These are phyloP conservation scores for Pangasius mekongensis DNA, from an alignment of 2,797 vertebrate species.

Conservation along the genomic window DNA sequence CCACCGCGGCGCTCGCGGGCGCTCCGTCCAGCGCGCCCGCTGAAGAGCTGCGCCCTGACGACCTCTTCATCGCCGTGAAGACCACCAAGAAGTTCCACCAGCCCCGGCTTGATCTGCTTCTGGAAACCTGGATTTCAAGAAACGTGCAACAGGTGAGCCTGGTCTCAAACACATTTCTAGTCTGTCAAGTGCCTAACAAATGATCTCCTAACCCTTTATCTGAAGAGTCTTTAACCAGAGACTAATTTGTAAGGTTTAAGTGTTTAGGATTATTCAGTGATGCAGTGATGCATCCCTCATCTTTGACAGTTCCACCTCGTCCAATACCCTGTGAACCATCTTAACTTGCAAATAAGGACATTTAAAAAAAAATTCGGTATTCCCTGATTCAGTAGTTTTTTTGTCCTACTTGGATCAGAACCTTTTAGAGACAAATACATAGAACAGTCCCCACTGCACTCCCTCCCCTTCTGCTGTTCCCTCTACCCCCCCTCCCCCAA, in stretches of 20 bases:
- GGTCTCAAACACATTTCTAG: not conserved
- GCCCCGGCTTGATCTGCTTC: constrained; percentile 86
- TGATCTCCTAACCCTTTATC: not conserved
- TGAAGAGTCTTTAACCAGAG: not conserved
- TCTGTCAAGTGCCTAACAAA: not conserved
- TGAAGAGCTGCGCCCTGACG: constrained; percentile 82
- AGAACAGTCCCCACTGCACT: not conserved
- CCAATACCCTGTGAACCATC: not conserved
- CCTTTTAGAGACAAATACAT: not conserved
- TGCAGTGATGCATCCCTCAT: not conserved
- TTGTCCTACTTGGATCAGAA: not conserved
- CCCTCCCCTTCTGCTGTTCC: constrained; percentile 41
- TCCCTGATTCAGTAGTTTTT: not conserved
- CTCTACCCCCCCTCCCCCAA: constrained; percentile 59
- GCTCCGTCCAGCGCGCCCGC: constrained; percentile 69
- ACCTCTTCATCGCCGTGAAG: constrained; percentile 96
- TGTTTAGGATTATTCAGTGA: not conserved
- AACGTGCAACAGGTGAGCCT: constrained; percentile 85
- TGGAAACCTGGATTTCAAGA: constrained; percentile 96
- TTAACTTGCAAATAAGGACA: not conserved
- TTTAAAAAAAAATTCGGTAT: too few relatives aligned
- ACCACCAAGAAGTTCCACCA: constrained; percentile 97
- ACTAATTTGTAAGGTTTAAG: not conserved
- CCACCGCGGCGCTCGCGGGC: constrained; percentile 52
- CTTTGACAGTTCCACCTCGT: not conserved